A percentile compares a stretch with the other conserved stretches of the same genome.
Conservation (phyloP, 2,888 invertebrate species). For the Aricia artaxerxes region DNA sequence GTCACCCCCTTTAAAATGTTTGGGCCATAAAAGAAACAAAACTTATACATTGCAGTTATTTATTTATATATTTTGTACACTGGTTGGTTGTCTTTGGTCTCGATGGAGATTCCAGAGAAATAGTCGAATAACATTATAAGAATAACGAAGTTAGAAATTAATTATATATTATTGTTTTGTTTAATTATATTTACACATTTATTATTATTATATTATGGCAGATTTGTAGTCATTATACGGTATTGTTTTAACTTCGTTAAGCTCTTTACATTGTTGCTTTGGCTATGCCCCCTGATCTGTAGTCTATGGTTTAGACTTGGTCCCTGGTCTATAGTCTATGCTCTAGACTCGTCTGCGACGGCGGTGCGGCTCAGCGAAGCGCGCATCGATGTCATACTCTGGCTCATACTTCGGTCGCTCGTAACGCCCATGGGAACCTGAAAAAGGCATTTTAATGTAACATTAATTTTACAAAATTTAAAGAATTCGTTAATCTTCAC, state of each 20-base stretch:
- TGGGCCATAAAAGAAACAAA: background rate
- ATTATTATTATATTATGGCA: no score
- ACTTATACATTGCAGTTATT: background rate
- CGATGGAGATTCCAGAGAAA: background rate
- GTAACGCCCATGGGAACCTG: background rate
- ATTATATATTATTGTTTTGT: background rate
- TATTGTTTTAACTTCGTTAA: background rate
- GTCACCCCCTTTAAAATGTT: no score
- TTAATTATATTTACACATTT: background rate
- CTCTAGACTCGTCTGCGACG: conserved; percentile 2
- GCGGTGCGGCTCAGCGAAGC: background rate
- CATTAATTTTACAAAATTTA: no score
- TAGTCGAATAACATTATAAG: background rate
- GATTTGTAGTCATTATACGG: no score
- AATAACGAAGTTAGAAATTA: background rate
- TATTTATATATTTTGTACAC: background rate
- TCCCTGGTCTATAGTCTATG: background rate
- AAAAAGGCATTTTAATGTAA: background rate
- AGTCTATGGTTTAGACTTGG: background rate
- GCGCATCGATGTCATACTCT: background rate
- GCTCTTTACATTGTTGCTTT: background rate
- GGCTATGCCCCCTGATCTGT: background rate
- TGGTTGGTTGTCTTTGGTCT: background rate
- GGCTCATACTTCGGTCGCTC: background rate
- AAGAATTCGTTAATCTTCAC: no score